Evolutionary conservation across 2,113 vertebrate species (phyloP).

Genomic region (Cryptotis parvus): DNA sequence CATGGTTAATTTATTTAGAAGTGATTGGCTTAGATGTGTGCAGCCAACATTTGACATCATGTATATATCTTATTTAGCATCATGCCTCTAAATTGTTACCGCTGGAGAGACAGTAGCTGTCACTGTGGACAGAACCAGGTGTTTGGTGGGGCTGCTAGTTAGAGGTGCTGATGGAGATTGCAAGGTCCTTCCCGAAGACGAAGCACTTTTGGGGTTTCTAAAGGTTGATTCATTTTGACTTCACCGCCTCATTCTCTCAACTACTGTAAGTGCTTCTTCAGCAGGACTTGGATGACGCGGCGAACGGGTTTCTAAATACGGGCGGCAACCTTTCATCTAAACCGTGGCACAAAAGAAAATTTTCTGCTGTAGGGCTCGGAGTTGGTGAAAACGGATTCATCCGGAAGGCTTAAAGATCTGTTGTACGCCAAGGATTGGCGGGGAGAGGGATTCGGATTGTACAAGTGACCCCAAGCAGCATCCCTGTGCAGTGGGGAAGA

Average conservation of each 20-base stretch:
- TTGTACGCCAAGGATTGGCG: neutral
- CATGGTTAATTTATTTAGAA: slow-evolving; percentile 90
- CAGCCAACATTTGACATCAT: slow-evolving; percentile 86
- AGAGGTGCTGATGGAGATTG: slow-evolving; percentile 74
- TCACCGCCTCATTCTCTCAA: slow-evolving; percentile 8
- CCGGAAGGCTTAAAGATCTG: neutral
- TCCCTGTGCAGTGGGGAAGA: neutral
- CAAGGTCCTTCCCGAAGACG: slow-evolving; percentile 18
- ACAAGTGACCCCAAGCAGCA: neutral
- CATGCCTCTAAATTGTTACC: slow-evolving; percentile 82
- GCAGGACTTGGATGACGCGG: slow-evolving; percentile 32
- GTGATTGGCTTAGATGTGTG: slow-evolving; percentile 88
- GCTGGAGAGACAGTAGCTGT: slow-evolving; percentile 80
- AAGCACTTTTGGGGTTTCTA: slow-evolving; percentile 25
- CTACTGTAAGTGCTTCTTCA: slow-evolving; percentile 17
- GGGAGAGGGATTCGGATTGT: neutral
- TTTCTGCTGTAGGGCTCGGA: neutral
- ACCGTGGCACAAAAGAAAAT: slow-evolving; percentile 47
- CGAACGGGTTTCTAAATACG: slow-evolving; percentile 17
- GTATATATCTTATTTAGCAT: slow-evolving; percentile 86
- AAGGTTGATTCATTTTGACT: slow-evolving; percentile 50
- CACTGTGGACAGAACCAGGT: slow-evolving; percentile 83
- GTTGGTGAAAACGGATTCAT: slow-evolving; percentile 39
- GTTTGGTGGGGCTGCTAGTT: slow-evolving; percentile 71
- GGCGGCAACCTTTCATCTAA: slow-evolving; percentile 33